Evolutionary conservation across 2,888 invertebrate genomes (phyloP), one percentile per base, ranked within the genome.

Genomic region (Drosophila melanocephala): DNA sequence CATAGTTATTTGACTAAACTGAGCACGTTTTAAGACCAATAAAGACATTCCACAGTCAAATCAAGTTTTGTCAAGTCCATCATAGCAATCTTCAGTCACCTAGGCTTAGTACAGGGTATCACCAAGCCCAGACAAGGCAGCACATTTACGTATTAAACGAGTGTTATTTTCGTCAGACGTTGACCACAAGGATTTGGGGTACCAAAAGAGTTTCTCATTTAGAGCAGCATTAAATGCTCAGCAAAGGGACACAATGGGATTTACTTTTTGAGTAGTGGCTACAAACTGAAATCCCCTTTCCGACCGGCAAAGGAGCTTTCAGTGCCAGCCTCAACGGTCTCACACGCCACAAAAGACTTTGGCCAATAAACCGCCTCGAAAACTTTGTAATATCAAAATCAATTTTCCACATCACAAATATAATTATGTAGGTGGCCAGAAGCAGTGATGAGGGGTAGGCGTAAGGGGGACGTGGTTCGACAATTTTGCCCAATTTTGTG

Each of bases 171-270:
- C 61, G 52, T 81, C 56, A 81, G 73, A 72, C 51, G 58, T 68
- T 81, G 68, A 81, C 79, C 79, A 61, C 81, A 72, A 65, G 64
- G 76, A 68, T 80, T 82, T 87, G 39, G 32, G 30, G 6, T 12
- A 5, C 39, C 42, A 68, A 56, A 78, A 89, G 79, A 75, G 79
- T 80, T 87, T 84, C 50, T 77, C 82, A 80, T 89, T 89, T 84
- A 42, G 78, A 79, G 76, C 53, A 62, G 87, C 89, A 87, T 87
- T 87, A 87, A 90, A 69, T 87, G 87, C 87, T 87, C 78, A 87
- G 67, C 74, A 42, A 60, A 61, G 60, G 85, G 90, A 90, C 90
- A 90, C 67, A 39, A 26, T 39, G 59, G 73, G 81, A 62, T 77
- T 69, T 73, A 35, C 47, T 55, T 37, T 55, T 53, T 30, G 50